phyloP scores from a whole-genome alignment of 2,888 invertebrate species.

The Anorthoa munda region DNA sequence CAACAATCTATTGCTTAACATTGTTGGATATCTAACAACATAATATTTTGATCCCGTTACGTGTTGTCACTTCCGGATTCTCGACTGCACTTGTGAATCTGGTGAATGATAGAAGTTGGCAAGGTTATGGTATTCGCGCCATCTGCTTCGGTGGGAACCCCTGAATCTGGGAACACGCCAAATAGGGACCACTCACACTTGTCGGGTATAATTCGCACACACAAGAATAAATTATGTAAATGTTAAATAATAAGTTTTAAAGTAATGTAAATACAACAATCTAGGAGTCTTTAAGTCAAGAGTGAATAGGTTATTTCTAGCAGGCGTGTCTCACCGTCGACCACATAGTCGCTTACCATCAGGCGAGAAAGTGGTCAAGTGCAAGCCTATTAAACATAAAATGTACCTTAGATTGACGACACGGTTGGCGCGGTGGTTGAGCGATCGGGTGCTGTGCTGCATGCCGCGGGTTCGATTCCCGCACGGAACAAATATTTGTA shows the following conservation, averaged over 20 bases:
- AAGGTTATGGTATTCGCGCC: slow-evolving; percentile 47
- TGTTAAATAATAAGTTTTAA: background rate
- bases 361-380: too few species aligned
- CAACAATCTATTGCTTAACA: background rate
- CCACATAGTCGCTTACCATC: too few species aligned
- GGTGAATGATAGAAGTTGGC: slow-evolving; percentile 60
- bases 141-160: slow-evolving; percentile 32
- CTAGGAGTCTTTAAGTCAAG: too few species aligned
- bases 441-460: too few species aligned
- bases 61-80: slow-evolving; percentile 25
- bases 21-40: background rate
- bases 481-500: too few species aligned
- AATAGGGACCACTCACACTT: slow-evolving; percentile 16
- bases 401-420: too few species aligned
- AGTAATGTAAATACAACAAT: too few species aligned
- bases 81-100: slow-evolving; percentile 53
- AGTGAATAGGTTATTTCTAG: too few species aligned
- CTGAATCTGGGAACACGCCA: slow-evolving; percentile 47
- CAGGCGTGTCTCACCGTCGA: too few species aligned
- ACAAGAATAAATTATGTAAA: background rate
- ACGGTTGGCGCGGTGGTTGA: too few species aligned
- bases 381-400: too few species aligned
- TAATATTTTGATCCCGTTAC: background rate
- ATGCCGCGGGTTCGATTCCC: too few species aligned
- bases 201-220: slow-evolving; percentile 4